Percentiles rank a stretch among this genome's conserved stretches.
phyloP scores from a whole-genome alignment of 2,888 invertebrate species.

The Brachycybe producta region DNA sequence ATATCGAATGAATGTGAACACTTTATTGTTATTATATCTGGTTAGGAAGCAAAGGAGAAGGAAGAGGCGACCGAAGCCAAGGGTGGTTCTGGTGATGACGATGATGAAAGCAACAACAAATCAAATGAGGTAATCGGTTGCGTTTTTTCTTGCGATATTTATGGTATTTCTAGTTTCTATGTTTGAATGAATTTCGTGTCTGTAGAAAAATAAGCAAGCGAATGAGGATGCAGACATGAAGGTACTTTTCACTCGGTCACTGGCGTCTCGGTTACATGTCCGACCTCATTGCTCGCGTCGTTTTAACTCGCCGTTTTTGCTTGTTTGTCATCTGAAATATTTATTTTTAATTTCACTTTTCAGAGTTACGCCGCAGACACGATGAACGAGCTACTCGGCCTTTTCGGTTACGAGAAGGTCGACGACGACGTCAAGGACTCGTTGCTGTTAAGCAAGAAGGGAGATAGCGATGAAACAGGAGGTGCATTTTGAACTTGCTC shows the following conservation, averaged over 20 bases:
- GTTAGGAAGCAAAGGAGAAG: background rate
- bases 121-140: background rate
- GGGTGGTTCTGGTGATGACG: background rate
- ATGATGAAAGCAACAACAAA: background rate
- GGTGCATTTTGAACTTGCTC: too few species aligned
- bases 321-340: background rate
- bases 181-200: background rate
- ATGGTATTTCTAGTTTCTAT: background rate
- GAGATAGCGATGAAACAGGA: background rate
- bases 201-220: conserved; percentile 5
- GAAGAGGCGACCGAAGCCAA: background rate
- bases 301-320: too few species aligned
- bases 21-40: too few species aligned
- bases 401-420: conserved; percentile 21
- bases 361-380: conserved; percentile 20
- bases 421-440: conserved; percentile 18
- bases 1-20: too few species aligned
- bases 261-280: too few species aligned
- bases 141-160: background rate
- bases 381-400: conserved; percentile 20
- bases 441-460: conserved; percentile 14
- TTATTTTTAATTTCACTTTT: conserved; percentile 1
- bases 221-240: conserved; percentile 10
- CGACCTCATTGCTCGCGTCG: too few species aligned
- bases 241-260: too few species aligned